phyloP scores from a whole-genome alignment of 2,888 invertebrate species.

The Leptopilina drosophilae region DNA sequence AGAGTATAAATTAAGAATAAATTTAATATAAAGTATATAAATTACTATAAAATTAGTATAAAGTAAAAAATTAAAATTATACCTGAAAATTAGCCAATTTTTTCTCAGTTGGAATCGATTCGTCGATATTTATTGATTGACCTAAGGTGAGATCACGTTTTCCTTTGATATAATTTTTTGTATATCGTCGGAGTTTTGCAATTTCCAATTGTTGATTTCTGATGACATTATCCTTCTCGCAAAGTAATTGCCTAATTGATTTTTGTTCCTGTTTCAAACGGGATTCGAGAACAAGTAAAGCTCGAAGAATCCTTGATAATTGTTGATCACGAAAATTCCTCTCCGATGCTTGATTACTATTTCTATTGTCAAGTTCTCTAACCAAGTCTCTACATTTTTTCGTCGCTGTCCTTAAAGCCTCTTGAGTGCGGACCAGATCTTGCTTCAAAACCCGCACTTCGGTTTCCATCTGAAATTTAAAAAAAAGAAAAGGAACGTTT shows the following conservation, averaged over 20 bases:
- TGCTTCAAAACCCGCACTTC: constrained; percentile 77
- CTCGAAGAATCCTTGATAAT: constrained; percentile 84
- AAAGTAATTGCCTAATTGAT: constrained; percentile 83
- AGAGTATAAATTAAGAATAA: too few species aligned
- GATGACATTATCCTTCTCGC: constrained; percentile 85
- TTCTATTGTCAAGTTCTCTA: constrained; percentile 72
- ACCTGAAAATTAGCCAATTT: constrained; percentile 56
- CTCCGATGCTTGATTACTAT: constrained; percentile 78
- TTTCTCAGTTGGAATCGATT: constrained; percentile 6
- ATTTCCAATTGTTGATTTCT: constrained; percentile 85
- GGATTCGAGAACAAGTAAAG: constrained; percentile 85
- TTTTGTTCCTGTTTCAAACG: constrained; percentile 86
- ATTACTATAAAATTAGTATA: background rate
- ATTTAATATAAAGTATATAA: too few species aligned
- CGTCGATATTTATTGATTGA: constrained; percentile 28
- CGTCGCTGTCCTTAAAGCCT: constrained; percentile 82
- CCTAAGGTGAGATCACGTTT: constrained; percentile 77
- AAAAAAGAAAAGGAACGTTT: background rate
- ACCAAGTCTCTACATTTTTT: constrained; percentile 84
- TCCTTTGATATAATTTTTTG: constrained; percentile 80
- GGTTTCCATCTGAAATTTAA: constrained; percentile 82
- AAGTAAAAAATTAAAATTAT: background rate
- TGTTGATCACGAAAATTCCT: constrained; percentile 84
- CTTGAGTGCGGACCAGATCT: constrained; percentile 84
- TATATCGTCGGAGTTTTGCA: constrained; percentile 79